Percentiles rank a stretch among this genome's conserved stretches.
These are phyloP conservation scores for Vanessa tameamea DNA, from an alignment of 1,140 invertebrate genomes.

Conservation along the genomic window DNA sequence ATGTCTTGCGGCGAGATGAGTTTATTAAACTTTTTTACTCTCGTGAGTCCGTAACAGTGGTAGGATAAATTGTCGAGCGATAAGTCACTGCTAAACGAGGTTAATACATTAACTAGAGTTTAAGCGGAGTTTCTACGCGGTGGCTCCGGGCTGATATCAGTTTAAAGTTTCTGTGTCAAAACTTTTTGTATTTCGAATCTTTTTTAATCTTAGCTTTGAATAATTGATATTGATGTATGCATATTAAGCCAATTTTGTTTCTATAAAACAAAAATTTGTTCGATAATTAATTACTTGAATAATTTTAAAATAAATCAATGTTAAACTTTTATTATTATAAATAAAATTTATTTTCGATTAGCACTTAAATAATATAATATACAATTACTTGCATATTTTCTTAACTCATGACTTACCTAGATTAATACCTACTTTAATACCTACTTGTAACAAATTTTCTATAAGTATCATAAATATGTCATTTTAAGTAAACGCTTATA, in stretches of 20 bases:
- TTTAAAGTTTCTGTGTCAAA: slow-evolving; percentile 7
- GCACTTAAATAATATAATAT: no score
- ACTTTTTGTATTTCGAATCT: slow-evolving; percentile 15
- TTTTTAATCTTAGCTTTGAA: background rate
- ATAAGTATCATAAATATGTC: no score
- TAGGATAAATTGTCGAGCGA: slow-evolving; percentile 65
- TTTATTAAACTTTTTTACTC: slow-evolving; percentile 69
- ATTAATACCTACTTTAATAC: no score
- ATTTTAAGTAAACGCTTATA: no score
- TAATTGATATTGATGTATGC: background rate
- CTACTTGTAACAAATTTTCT: no score
- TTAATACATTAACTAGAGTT: slow-evolving; percentile 75
- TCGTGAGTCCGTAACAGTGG: slow-evolving; percentile 27
- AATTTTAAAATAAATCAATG: no score
- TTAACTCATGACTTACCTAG: no score
- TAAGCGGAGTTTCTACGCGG: slow-evolving; percentile 32
- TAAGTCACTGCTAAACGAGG: slow-evolving; percentile 69
- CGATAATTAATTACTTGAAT: no score
- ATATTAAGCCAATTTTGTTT: background rate
- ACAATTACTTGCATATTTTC: no score
- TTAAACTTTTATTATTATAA: no score
- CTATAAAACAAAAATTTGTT: no score
- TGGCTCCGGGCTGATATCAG: slow-evolving; percentile 36
- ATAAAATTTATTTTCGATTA: no score
- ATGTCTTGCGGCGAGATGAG: slow-evolving; percentile 53